Conservation (phyloP, 2,797 vertebrate species). For the Melanotaenia boesemani region DNA sequence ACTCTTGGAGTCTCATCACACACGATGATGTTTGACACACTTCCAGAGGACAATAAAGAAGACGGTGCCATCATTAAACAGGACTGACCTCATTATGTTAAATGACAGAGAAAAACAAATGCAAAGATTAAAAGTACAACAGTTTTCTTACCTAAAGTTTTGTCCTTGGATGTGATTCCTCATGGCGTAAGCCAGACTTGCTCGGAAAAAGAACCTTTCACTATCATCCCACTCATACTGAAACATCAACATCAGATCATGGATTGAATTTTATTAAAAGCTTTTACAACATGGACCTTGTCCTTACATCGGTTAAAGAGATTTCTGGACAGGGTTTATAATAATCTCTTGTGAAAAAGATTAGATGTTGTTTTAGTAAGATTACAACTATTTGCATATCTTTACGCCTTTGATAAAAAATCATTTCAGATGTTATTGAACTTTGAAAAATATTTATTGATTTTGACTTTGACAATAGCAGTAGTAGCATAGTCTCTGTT, state of each 20-base stretch:
- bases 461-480: not conserved
- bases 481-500: no score
- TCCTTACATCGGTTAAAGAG: not conserved
- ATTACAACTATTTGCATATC: not conserved
- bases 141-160: slow-evolving; percentile 85
- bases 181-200: slow-evolving; percentile 92
- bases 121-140: not conserved
- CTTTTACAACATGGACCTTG: slow-evolving; percentile 25
- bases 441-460: not conserved
- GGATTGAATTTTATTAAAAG: slow-evolving; percentile 1
- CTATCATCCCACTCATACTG: slow-evolving; percentile 92
- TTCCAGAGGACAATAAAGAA: slow-evolving; percentile 49
- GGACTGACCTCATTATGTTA: slow-evolving; percentile 10
- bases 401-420: not conserved
- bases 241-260: slow-evolving; percentile 45
- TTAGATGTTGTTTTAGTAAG: not conserved
- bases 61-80: slow-evolving; percentile 1
- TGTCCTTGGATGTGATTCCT: slow-evolving; percentile 74
- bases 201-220: slow-evolving; percentile 93
- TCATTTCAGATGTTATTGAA: not conserved
- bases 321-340: not conserved
- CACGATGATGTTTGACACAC: slow-evolving; percentile 73
- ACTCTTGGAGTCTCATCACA: slow-evolving; percentile 77
- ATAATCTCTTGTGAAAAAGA: not conserved
- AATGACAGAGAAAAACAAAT: not conserved